Evolutionary conservation across 2,113 vertebrate genomes (phyloP).

Genomic region (Nymphicus hollandicus): DNA sequence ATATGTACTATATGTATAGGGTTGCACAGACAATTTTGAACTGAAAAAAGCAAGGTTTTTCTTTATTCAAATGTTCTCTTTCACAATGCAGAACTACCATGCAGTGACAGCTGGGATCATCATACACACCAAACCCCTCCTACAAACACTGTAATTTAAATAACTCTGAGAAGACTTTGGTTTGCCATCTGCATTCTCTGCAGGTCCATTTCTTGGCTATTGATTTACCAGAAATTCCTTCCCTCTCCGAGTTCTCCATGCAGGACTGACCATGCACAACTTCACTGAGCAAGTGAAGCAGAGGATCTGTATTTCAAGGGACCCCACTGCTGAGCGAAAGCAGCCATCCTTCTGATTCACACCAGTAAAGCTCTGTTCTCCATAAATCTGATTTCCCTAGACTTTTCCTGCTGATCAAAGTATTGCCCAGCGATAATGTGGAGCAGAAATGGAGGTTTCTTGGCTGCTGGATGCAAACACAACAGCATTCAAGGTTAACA

Average conservation of each 20-base stretch:
- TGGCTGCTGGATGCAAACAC: background rate
- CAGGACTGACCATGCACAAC: background rate
- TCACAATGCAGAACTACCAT: background rate
- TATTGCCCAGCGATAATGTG: background rate
- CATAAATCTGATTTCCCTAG: background rate
- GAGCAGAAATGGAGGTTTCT: constrained; percentile 19
- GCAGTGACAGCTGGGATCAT: background rate
- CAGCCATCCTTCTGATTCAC: background rate
- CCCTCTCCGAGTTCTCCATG: background rate
- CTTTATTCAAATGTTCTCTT: background rate
- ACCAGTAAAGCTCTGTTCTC: background rate
- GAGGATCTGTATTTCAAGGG: background rate
- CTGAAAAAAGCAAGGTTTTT: background rate
- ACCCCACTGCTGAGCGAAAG: background rate
- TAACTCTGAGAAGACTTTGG: background rate
- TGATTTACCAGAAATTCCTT: background rate
- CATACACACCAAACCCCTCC: fast-evolving
- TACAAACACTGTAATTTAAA: background rate
- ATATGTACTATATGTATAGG: background rate
- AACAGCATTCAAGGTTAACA: constrained; percentile 26
- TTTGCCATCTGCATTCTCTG: background rate
- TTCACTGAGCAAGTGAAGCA: background rate
- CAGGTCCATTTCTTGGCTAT: background rate
- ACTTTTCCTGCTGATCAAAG: background rate
- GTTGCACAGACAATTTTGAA: background rate